Evolutionary conservation across 2,113 vertebrate species (phyloP).

Genomic region (Passerina amoena): DNA sequence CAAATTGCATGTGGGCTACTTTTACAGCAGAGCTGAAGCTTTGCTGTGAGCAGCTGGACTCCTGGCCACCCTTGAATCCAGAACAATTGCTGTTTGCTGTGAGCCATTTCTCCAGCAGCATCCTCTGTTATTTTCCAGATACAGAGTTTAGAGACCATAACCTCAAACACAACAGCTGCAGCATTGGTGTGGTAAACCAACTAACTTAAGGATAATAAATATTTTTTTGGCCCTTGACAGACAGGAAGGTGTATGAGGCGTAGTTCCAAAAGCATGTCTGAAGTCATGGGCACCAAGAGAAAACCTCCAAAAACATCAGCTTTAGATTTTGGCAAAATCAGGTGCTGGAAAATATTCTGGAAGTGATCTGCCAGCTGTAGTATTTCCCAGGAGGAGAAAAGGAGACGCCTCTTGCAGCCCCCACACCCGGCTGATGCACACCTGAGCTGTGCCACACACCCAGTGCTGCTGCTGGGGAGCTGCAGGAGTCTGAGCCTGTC

Average conservation of each 20-base stretch:
- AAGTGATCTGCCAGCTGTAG: background rate
- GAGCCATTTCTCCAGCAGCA: background rate
- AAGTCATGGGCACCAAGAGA: background rate
- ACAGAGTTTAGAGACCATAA: background rate
- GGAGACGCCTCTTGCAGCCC: accelerated
- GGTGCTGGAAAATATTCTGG: background rate
- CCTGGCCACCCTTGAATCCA: background rate
- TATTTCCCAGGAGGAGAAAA: background rate
- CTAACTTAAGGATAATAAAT: background rate
- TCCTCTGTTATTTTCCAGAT: background rate
- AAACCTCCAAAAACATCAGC: background rate
- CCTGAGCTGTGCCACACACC: accelerated
- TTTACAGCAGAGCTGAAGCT: background rate
- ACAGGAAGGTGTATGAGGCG: background rate
- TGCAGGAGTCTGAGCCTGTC: background rate
- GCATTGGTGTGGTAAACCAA: background rate
- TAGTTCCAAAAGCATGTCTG: background rate
- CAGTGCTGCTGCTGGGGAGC: background rate
- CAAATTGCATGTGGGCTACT: background rate
- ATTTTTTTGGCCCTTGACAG: background rate
- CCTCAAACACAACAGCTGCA: background rate
- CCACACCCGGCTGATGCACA: background rate
- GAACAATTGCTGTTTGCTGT: background rate
- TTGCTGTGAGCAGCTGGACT: background rate
- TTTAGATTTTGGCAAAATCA: background rate